A percentile compares a stretch with the other conserved stretches of the same genome.
These are phyloP conservation scores for Matsumurasca onukii DNA, from an alignment of 1,140 invertebrate species.

Conservation along the genomic window DNA sequence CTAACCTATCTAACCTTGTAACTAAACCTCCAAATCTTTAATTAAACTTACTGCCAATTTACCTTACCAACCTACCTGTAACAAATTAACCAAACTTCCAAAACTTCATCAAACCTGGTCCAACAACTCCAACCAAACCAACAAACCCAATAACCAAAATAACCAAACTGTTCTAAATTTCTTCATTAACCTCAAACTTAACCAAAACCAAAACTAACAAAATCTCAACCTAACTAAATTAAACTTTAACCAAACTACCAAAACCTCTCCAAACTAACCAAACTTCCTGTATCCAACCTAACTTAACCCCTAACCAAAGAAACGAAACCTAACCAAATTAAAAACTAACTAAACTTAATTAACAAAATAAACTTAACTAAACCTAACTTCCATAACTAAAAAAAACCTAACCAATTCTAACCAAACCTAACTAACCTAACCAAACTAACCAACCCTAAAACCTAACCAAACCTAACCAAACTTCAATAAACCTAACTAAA, in stretches of 20 bases:
- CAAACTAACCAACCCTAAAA: conserved; percentile 43
- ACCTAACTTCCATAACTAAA: conserved; percentile 43
- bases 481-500: conserved; percentile 39
- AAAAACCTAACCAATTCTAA: conserved; percentile 44
- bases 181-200: conserved; percentile 10
- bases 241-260: neutral
- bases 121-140: conserved; percentile 38
- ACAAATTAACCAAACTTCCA: conserved; percentile 31
- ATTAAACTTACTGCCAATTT: neutral
- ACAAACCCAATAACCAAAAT: conserved; percentile 34
- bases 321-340: conserved; percentile 44
- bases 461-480: conserved; percentile 32
- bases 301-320: conserved; percentile 36
- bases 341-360: conserved; percentile 39
- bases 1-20: conserved; percentile 39
- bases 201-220: neutral
- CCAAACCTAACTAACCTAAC: conserved; percentile 38
- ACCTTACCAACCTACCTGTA: conserved; percentile 29
- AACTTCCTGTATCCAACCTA: conserved; percentile 41
- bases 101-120: conserved; percentile 34
- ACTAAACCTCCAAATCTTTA: neutral
- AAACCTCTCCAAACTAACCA: conserved; percentile 38
- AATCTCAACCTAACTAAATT: conserved; percentile 15
- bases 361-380: conserved; percentile 44
- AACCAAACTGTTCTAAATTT: conserved; percentile 42